Evolutionary conservation across 1,140 invertebrate species (phyloP).

Genomic region (Cydia amplana): DNA sequence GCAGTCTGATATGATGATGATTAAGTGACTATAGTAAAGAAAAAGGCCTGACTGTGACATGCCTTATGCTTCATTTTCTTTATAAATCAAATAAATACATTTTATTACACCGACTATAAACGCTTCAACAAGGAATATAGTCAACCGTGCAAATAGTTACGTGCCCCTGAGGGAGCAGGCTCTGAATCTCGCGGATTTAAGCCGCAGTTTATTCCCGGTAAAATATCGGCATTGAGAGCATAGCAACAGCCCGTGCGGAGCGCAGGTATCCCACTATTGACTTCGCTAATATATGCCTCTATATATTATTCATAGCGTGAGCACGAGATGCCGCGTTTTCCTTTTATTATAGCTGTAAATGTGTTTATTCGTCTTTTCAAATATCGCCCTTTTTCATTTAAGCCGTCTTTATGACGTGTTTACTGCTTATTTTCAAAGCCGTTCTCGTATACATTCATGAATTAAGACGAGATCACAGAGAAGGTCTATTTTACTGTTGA

Average conservation of each 20-base stretch:
- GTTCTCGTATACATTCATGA: constrained; percentile 28
- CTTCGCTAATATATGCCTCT: constrained; percentile 36
- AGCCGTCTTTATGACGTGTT: constrained; percentile 28
- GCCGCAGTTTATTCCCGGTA: constrained; percentile 1
- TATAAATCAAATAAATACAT: no score
- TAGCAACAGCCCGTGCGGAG: constrained; percentile 2
- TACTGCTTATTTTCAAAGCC: constrained; percentile 27
- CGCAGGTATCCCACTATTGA: constrained; percentile 15
- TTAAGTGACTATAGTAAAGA: no score
- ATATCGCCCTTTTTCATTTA: constrained; percentile 32
- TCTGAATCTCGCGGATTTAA: constrained; percentile 9
- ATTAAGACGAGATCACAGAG: constrained; percentile 32
- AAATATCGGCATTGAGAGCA: background rate
- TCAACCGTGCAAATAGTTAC: constrained; percentile 11
- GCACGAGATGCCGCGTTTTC: constrained; percentile 23
- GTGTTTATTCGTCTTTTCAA: constrained; percentile 37
- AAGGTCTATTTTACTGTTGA: background rate
- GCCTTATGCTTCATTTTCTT: no score
- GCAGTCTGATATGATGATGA: no score
- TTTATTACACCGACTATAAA: background rate
- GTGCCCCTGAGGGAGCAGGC: background rate
- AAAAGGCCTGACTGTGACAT: no score
- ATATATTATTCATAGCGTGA: constrained; percentile 36
- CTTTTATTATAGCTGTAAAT: constrained; percentile 37
- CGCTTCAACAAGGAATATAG: background rate